phyloP scores from a whole-genome alignment of 1,140 invertebrate species.

The Drosophila kurseongensis region DNA sequence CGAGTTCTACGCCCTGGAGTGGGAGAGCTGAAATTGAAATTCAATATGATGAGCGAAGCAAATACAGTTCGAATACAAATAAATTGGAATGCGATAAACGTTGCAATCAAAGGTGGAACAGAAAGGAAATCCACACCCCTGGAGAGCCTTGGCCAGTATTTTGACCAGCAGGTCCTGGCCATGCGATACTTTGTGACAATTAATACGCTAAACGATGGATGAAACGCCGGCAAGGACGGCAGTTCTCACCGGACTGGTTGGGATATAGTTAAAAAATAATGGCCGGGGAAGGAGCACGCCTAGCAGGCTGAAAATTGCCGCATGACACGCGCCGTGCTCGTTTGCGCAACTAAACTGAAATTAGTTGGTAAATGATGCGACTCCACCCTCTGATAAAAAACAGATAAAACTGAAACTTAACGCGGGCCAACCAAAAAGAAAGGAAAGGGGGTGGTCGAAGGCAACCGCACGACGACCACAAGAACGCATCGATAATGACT shows the following conservation, averaged over 20 bases:
- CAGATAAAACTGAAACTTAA: constrained; percentile 65
- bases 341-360: constrained; percentile 81
- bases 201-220: constrained; percentile 78
- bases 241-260: constrained; percentile 53
- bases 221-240: constrained; percentile 35
- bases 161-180: constrained; percentile 49
- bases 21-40: constrained; percentile 79
- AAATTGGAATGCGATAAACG: constrained; percentile 78
- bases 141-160: constrained; percentile 8
- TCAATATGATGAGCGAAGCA: constrained; percentile 70
- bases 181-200: constrained; percentile 79
- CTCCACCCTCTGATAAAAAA: constrained; percentile 62
- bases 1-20: constrained; percentile 4
- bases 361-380: constrained; percentile 74
- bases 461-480: constrained; percentile 58
- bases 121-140: constrained; percentile 36
- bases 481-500: constrained; percentile 70
- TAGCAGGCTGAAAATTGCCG: constrained; percentile 70
- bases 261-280: constrained; percentile 9
- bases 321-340: constrained; percentile 76
- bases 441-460: constrained; percentile 3
- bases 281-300: constrained; percentile 42
- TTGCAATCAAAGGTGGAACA: constrained; percentile 67
- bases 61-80: constrained; percentile 75
- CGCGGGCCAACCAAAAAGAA: constrained; percentile 9